These are phyloP conservation scores for Yponomeuta cagnagella DNA, from an alignment of 2,888 invertebrate species.

Conservation along the genomic window DNA sequence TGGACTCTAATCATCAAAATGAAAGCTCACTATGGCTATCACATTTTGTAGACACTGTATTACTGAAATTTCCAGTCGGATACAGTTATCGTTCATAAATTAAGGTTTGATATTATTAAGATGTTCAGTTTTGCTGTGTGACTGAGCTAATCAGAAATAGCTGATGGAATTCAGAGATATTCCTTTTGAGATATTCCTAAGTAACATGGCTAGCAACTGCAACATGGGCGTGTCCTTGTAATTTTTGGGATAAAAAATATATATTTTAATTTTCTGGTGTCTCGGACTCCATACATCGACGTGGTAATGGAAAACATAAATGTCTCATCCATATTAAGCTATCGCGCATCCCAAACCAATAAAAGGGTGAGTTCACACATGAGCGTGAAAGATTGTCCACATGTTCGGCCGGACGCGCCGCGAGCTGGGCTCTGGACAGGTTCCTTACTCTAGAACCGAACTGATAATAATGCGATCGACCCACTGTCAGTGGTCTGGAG, in stretches of 20 bases:
- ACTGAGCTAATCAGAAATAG: too few relatives aligned
- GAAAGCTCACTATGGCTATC: slow-evolving; percentile 43
- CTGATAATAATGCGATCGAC: background rate
- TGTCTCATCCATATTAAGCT: slow-evolving; percentile 38
- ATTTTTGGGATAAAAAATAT: too few relatives aligned
- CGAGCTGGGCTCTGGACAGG: background rate
- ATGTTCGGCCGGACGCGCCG: slow-evolving; percentile 52
- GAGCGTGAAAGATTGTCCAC: slow-evolving; percentile 77
- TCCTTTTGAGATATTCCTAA: too few relatives aligned
- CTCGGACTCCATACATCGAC: background rate
- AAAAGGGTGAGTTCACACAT: slow-evolving; percentile 72
- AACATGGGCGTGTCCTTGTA: too few relatives aligned
- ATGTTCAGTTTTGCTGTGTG: too few relatives aligned
- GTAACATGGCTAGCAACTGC: too few relatives aligned
- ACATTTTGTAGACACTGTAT: too few relatives aligned
- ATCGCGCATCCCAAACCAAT: slow-evolving; percentile 47
- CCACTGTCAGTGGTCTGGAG: too few relatives aligned
- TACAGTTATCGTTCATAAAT: too few relatives aligned
- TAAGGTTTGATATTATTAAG: too few relatives aligned
- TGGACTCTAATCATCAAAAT: slow-evolving; percentile 65
- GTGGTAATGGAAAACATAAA: background rate
- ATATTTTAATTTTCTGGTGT: background rate
- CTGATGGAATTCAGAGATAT: too few relatives aligned
- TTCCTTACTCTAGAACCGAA: background rate
- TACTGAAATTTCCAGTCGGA: too few relatives aligned